phyloP scores from a whole-genome alignment of 2,888 invertebrate genomes.

The Blera fallax region DNA sequence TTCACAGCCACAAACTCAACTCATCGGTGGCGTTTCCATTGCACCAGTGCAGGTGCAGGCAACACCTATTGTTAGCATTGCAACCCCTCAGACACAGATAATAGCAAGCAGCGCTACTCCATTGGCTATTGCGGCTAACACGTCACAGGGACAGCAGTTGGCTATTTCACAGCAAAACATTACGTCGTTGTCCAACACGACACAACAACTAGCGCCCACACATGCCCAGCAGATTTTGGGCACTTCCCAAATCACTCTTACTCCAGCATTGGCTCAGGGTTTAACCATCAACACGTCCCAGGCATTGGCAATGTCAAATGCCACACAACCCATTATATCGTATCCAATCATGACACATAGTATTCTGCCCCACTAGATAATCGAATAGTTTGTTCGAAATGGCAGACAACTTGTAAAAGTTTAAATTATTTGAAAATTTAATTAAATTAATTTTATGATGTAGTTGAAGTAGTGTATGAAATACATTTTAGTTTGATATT shows the following conservation, averaged over 20 bases:
- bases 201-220: conserved; percentile 67
- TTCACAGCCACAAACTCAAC: conserved; percentile 82
- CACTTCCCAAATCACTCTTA: conserved; percentile 76
- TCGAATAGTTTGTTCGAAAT: background rate
- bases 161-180: conserved; percentile 74
- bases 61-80: conserved; percentile 85
- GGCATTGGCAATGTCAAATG: conserved; percentile 84
- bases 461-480: conserved; percentile 2
- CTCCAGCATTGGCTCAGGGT: conserved; percentile 76
- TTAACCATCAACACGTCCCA: conserved; percentile 82
- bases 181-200: conserved; percentile 73
- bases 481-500: conserved; percentile 3
- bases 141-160: conserved; percentile 74
- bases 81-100: conserved; percentile 80
- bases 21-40: conserved; percentile 83
- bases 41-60: conserved; percentile 83
- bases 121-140: conserved; percentile 74
- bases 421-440: conserved; percentile 12
- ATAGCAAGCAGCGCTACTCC: conserved; percentile 73
- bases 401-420: background rate
- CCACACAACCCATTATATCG: conserved; percentile 85
- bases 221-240: conserved; percentile 75
- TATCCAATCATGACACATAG: conserved; percentile 87
- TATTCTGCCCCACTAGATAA: conserved; percentile 78
- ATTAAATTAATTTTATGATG: background rate